phyloP scores from a whole-genome alignment of 2,113 vertebrate species.

The Nicator chloris region DNA sequence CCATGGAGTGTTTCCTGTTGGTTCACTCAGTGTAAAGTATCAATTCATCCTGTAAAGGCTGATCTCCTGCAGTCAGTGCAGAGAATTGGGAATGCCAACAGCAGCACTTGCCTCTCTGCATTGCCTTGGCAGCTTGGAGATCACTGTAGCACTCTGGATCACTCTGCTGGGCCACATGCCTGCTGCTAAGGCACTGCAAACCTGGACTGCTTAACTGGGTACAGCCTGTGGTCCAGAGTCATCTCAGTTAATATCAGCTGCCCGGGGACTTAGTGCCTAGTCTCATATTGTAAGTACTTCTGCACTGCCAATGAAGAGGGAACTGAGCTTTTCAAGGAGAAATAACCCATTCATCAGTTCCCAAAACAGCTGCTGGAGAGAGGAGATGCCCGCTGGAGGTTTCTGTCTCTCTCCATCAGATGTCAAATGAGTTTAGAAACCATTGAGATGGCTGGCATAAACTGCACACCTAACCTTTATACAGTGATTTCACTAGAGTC shows the following conservation, averaged over 20 bases:
- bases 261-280: not conserved
- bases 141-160: not conserved
- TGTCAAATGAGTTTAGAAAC: not conserved
- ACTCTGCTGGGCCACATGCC: not conserved
- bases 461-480: not conserved
- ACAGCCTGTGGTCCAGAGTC: not conserved
- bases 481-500: not conserved
- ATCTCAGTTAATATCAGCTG: not conserved
- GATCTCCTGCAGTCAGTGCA: accelerated
- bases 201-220: not conserved
- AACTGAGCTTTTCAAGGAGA: not conserved
- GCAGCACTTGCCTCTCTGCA: not conserved
- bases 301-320: not conserved
- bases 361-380: not conserved
- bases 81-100: not conserved
- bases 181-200: not conserved
- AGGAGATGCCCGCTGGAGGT: not conserved
- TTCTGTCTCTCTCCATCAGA: not conserved
- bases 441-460: not conserved
- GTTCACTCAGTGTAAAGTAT: not conserved
- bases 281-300: not conserved
- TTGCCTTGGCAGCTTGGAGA: not conserved
- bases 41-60: not conserved
- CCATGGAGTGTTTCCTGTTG: not conserved
- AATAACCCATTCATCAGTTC: not conserved